phyloP scores from a whole-genome alignment of 2,888 invertebrate species.

The Odontocolon sp. region DNA sequence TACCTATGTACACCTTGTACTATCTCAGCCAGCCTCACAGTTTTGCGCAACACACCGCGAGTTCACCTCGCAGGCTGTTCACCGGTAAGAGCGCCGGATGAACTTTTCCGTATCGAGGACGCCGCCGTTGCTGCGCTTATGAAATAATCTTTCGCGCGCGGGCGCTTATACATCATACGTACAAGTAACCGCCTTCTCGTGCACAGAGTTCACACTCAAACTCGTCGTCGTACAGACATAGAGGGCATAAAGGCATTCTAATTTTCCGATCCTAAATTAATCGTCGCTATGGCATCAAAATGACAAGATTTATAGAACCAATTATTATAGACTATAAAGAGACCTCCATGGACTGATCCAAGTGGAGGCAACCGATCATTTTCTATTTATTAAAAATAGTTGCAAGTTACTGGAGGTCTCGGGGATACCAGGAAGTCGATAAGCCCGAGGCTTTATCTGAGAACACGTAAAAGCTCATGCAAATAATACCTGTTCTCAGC shows the following conservation, averaged over 20 bases:
- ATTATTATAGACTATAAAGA: slow-evolving; percentile 54
- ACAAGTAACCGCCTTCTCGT: background rate
- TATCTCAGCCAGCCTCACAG: slow-evolving; percentile 22
- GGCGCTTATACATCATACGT: slow-evolving; percentile 24
- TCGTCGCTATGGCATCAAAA: slow-evolving; percentile 39
- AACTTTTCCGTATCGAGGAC: slow-evolving; percentile 78
- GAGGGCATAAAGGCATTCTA: slow-evolving; percentile 1
- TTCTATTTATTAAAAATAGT: slow-evolving; percentile 39
- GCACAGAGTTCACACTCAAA: slow-evolving; percentile 13
- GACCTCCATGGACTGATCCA: background rate
- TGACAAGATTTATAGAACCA: slow-evolving; percentile 56
- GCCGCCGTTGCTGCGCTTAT: slow-evolving; percentile 66
- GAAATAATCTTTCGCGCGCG: slow-evolving; percentile 72
- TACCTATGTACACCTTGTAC: background rate
- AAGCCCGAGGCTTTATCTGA: slow-evolving; percentile 35
- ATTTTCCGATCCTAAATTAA: slow-evolving; percentile 41
- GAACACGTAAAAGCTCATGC: slow-evolving; percentile 53
- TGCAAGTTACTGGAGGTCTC: slow-evolving; percentile 21
- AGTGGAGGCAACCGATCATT: slow-evolving; percentile 47
- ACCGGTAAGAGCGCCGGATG: slow-evolving; percentile 68
- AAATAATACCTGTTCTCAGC: slow-evolving; percentile 42
- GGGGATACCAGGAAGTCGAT: slow-evolving; percentile 27
- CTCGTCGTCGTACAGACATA: background rate
- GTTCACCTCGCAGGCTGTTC: slow-evolving; percentile 59
- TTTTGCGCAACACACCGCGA: slow-evolving; percentile 69